Evolutionary conservation across 1,140 invertebrate genomes (phyloP).

Genomic region (Calephelis nemesis): DNA sequence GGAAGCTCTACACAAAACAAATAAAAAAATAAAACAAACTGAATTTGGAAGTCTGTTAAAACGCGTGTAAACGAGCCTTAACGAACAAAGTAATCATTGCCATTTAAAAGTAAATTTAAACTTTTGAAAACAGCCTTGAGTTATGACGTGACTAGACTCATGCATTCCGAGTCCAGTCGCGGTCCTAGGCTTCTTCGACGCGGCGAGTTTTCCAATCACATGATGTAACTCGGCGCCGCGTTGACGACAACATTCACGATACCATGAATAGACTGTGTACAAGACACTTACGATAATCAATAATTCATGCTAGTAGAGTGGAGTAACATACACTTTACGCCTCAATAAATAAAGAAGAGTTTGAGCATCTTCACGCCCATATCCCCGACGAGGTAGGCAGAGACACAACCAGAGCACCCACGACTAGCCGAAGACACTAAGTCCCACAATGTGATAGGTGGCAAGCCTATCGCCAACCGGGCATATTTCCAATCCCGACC

Average conservation of each 20-base stretch:
- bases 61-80: conserved; percentile 35
- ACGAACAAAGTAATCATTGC: conserved; percentile 50
- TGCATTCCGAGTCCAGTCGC: conserved; percentile 56
- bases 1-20: too few relatives aligned
- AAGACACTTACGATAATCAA: conserved; percentile 30
- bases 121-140: conserved; percentile 59
- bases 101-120: conserved; percentile 60
- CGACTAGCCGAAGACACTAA: too few relatives aligned
- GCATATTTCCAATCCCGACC: too few relatives aligned
- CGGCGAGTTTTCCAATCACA: conserved; percentile 60
- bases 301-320: conserved; percentile 35
- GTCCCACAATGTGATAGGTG: too few relatives aligned
- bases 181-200: conserved; percentile 45
- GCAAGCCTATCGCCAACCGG: too few relatives aligned
- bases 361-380: too few relatives aligned
- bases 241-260: conserved; percentile 42
- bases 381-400: too few relatives aligned
- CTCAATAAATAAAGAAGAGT: not conserved
- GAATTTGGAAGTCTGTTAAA: too few relatives aligned
- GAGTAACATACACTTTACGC: not conserved
- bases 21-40: too few relatives aligned
- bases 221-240: conserved; percentile 62
- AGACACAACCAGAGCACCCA: too few relatives aligned
- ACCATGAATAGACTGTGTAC: conserved; percentile 40
- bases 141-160: conserved; percentile 47